Percentiles rank a stretch among this genome's conserved stretches.
These are phyloP conservation scores for Nebria salina DNA, from an alignment of 2,888 invertebrate genomes.

Conservation along the genomic window DNA sequence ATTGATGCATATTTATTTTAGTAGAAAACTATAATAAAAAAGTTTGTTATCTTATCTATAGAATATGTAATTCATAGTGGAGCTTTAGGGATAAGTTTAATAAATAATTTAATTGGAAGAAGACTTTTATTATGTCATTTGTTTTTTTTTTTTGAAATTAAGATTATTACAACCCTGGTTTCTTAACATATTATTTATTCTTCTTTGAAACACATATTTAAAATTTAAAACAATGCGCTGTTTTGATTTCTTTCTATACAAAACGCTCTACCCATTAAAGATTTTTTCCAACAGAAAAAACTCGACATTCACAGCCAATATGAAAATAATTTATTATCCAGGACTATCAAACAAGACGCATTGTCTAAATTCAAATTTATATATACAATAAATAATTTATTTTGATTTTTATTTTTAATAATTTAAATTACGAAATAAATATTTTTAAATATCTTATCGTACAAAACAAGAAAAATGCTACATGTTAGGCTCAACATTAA, in stretches of 20 bases:
- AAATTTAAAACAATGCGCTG: slow-evolving; percentile 28
- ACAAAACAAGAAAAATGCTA: neutral
- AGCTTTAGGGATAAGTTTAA: too few relatives aligned
- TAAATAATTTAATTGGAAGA: slow-evolving; percentile 37
- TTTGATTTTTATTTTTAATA: neutral
- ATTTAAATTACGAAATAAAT: neutral
- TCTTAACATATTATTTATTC: slow-evolving; percentile 4
- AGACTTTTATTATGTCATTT: slow-evolving; percentile 36
- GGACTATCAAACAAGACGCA: neutral
- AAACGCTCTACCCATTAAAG: slow-evolving; percentile 4
- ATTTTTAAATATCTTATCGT: neutral
- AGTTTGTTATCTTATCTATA: too few relatives aligned
- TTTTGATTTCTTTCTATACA: neutral
- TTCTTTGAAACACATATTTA: slow-evolving; percentile 38
- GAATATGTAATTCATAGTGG: too few relatives aligned
- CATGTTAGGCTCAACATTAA: slow-evolving; percentile 1
- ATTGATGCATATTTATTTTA: too few relatives aligned
- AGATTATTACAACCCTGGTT: slow-evolving; percentile 40
- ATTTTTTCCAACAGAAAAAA: neutral
- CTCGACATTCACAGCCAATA: slow-evolving; percentile 38
- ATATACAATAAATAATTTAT: neutral
- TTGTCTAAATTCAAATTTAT: neutral
- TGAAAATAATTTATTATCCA: slow-evolving; percentile 22
- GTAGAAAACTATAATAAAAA: too few relatives aligned
- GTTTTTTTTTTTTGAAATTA: slow-evolving; percentile 26